Evolutionary conservation across 2,888 invertebrate species (phyloP), one percentile per base, ranked within the genome.

Genomic region (Pegoplata infirma): DNA sequence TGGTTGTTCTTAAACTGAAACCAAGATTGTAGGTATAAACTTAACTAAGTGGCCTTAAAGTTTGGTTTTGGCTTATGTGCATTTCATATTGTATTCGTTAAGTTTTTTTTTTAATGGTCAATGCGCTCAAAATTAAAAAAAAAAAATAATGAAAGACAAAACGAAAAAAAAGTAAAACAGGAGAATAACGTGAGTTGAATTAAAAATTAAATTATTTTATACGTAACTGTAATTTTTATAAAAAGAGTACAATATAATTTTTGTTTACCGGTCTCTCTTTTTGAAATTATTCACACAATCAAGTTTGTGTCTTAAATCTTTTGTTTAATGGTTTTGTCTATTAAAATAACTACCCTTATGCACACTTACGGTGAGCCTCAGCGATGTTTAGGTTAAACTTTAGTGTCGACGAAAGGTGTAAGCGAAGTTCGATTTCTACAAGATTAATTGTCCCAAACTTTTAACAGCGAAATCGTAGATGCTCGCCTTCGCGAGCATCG

Each of bases 1-100:
- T 79, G 67, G 71, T 75, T 72, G 51, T 67, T 49, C 53, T 71
- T 72, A 46, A 67, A 79, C 79, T 79, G 32, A 75, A 72, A 17
- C 19, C 16, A 67, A 56, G 25, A 25, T 12, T 55, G 64, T 56
- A 16, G 46, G 16, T 36, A 46, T 47, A 53, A 64, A 58, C 49
- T 64, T 32, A 23, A 56, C 10, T 46, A 46, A 71, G 69, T 67
- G 40, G 56, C 7, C 8, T 36, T 40, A 55, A 21, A 32, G 28
- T 49, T n/a, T 73, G 56, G 59, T 53, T 58, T 56, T 59, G 16
- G 10, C 21, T 67, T n/a, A n/a, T n/a, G n/a, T 36, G 51, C 23
- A 49, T 32, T 56, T 5, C 5, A 21, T 21, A 46, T 25, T 19
- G 16, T 23, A n/a, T 46, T 59, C 47, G 36, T 32, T 56, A 8